Evolutionary conservation across 2,888 invertebrate species (phyloP).

Genomic region (Taenaris catops): DNA sequence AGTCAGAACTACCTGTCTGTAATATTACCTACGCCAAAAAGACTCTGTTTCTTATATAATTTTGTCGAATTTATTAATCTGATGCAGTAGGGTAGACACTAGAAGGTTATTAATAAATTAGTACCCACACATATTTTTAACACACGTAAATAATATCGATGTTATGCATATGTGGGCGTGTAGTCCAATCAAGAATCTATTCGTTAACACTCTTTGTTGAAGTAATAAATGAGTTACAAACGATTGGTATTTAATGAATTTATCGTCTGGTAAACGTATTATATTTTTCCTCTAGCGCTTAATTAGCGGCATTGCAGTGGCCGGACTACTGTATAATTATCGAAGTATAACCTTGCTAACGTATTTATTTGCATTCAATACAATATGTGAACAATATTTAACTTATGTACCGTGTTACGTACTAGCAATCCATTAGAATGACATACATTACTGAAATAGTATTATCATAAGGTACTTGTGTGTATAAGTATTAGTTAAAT

Average conservation of each 20-base stretch:
- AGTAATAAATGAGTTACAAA: slow-evolving; percentile 13
- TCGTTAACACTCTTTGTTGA: slow-evolving; percentile 6
- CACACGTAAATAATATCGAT: slow-evolving; percentile 6
- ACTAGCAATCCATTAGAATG: slow-evolving; percentile 5
- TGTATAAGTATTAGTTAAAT: too few relatives aligned
- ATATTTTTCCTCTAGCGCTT: slow-evolving; percentile 33
- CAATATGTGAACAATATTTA: slow-evolving; percentile 24
- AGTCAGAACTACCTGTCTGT: too few relatives aligned
- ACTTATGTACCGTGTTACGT: slow-evolving; percentile 2
- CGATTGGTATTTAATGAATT: slow-evolving; percentile 19
- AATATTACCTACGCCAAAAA: too few relatives aligned
- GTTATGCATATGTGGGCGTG: slow-evolving; percentile 2
- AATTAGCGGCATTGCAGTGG: slow-evolving; percentile 30
- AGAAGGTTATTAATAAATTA: slow-evolving; percentile 4
- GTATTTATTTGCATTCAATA: slow-evolving; percentile 43
- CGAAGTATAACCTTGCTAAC: slow-evolving; percentile 57
- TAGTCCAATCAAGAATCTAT: slow-evolving; percentile 6
- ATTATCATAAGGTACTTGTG: too few relatives aligned
- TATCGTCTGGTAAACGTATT: slow-evolving; percentile 18
- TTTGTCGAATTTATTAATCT: too few relatives aligned
- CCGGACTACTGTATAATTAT: slow-evolving; percentile 51
- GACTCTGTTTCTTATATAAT: too few relatives aligned
- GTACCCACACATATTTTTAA: slow-evolving; percentile 6
- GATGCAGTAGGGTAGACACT: too few relatives aligned
- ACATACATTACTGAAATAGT: too few relatives aligned